phyloP scores from a whole-genome alignment of 2,888 invertebrate species.

The Pheosia gnoma region DNA sequence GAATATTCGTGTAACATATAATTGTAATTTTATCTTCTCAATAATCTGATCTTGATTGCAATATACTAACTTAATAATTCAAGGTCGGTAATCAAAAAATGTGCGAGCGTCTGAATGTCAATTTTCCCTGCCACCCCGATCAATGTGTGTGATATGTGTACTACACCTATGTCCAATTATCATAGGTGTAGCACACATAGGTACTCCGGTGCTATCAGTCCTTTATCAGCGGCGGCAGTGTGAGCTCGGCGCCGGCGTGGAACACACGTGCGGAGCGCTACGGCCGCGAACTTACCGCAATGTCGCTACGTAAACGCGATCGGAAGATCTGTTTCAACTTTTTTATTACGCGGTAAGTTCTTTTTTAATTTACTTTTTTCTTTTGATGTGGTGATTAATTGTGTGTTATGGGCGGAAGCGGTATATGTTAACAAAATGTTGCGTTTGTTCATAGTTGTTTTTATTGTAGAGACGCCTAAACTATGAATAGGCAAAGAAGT shows the following conservation, averaged over 20 bases:
- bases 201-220: constrained; percentile 31
- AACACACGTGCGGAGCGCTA: constrained; percentile 47
- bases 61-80: neutral
- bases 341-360: constrained; percentile 44
- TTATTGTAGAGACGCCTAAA: neutral
- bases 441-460: neutral
- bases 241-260: constrained; percentile 40
- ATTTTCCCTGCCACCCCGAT: neutral
- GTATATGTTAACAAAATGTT: neutral
- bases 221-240: constrained; percentile 42
- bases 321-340: constrained; percentile 41
- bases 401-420: neutral
- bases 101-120: neutral
- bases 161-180: neutral
- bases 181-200: constrained; percentile 14
- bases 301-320: constrained; percentile 34
- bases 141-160: too few relatives aligned
- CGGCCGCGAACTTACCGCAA: constrained; percentile 18
- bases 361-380: neutral
- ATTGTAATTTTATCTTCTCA: too few relatives aligned
- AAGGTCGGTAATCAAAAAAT: neutral
- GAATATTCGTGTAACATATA: too few relatives aligned
- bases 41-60: neutral
- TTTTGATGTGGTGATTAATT: neutral
- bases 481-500: neutral